Conservation (phyloP, 2,888 invertebrate species). For the Ramazzottius varieornatus region DNA sequence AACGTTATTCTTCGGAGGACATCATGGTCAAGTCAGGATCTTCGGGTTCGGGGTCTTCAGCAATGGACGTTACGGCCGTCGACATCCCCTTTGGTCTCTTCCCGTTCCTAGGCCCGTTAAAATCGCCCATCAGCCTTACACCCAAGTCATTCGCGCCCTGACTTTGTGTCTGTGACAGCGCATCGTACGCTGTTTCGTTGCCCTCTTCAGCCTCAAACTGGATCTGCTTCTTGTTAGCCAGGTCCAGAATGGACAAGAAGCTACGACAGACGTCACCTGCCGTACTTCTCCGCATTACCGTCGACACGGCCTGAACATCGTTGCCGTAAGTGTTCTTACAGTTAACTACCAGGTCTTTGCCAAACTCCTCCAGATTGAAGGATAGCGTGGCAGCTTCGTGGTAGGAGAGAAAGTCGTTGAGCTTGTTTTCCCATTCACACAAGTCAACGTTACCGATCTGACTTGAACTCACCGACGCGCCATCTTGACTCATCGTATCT, state of each 20-base stretch:
- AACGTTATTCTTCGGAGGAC: too few relatives aligned
- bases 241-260: background rate
- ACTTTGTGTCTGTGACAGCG: background rate
- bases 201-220: background rate
- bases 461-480: background rate
- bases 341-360: background rate
- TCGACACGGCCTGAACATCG: background rate
- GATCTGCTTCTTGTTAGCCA: background rate
- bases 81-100: too few relatives aligned
- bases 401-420: background rate
- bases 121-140: background rate
- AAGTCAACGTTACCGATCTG: background rate
- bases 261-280: background rate
- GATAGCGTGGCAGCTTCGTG: background rate
- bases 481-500: too few relatives aligned
- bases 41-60: too few relatives aligned
- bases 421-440: background rate
- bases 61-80: too few relatives aligned
- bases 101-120: too few relatives aligned
- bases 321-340: background rate
- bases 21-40: too few relatives aligned
- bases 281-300: background rate
- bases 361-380: constrained; percentile 3
- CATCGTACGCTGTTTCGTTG: background rate
- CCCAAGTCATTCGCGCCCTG: background rate